Evolutionary conservation across 2,888 invertebrate species (phyloP), one percentile per base, ranked within the genome.

Genomic region (Cosmopolites sordidus): DNA sequence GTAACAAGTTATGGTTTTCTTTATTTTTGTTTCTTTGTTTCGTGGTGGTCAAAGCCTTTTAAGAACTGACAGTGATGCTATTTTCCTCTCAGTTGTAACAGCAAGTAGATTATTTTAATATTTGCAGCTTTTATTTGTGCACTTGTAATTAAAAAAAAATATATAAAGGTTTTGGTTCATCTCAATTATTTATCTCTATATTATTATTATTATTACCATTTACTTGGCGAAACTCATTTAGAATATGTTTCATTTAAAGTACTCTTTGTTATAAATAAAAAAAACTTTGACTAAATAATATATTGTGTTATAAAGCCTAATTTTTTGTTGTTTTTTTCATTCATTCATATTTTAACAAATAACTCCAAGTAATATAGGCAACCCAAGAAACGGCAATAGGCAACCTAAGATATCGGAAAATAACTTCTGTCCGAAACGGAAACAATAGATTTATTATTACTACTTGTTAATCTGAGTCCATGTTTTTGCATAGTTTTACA

Each of bases 11-110:
- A 37, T 37, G 37, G 17, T 40, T 40, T n/a, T 40, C 33, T 33
- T 33, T 12, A 33, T 33, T 33, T 9, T 33, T 33, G 8, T 22
- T 22, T 22, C 8, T 22, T 22, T 22, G 22, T 22, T 38, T 33
- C 18, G 33, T n/a, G 45, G 41, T 40, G 30, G 30, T 16, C 17
- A 22, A 47, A 18, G 27, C 18, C 15, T 44, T 40, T 22, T 12
- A 43, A 6, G 22, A 5, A 8, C 22, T 22, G 22, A 22, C 22
- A 22, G 22, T 22, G 8, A 22, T 22, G 22, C 8, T 22, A n/a
- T 22, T 22, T 33, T 33, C 12, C 11, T 33, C 9, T 27, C 27
- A 9, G 33, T 12, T 33, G 8, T 33, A 12, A 12, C 33, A 33
- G n/a, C 11, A 33, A 33, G 33, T 12, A 22, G 22, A 22, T 22